A percentile compares a stretch with the other conserved stretches of the same genome.
phyloP scores from a whole-genome alignment of 2,113 vertebrate genomes.

The Spea bombifrons region DNA sequence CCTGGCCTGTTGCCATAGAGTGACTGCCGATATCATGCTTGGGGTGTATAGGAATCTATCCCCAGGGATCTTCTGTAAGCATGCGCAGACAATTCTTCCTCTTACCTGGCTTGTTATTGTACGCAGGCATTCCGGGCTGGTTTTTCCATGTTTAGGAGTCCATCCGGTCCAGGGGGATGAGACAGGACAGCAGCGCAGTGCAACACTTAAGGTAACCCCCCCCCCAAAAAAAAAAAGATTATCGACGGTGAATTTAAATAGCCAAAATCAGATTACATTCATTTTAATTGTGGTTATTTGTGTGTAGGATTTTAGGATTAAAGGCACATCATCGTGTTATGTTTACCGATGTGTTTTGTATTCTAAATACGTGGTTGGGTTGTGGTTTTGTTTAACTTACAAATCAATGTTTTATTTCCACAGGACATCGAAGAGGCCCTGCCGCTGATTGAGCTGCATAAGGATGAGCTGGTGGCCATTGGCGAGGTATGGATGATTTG shows the following conservation, averaged over 20 bases:
- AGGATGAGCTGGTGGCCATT: conserved; percentile 82
- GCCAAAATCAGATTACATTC: too few relatives aligned
- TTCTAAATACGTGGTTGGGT: too few relatives aligned
- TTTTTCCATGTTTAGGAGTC: conserved; percentile 85
- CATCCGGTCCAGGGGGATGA: conserved; percentile 83
- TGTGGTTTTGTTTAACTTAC: neutral
- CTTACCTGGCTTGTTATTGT: neutral
- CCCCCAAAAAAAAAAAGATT: too few relatives aligned
- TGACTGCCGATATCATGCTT: too few relatives aligned
- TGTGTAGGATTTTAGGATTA: too few relatives aligned
- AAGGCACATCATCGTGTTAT: too few relatives aligned
- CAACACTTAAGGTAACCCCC: conserved; percentile 71
- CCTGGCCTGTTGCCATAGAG: too few relatives aligned
- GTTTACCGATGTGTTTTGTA: too few relatives aligned
- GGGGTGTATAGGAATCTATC: too few relatives aligned
- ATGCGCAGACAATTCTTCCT: too few relatives aligned
- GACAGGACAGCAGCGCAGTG: conserved; percentile 72
- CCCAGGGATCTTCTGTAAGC: too few relatives aligned
- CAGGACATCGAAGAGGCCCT: conserved; percentile 88
- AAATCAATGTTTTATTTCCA: conserved; percentile 11
- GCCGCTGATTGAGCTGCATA: conserved; percentile 84
- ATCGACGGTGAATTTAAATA: neutral
- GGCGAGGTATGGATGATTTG: conserved; percentile 79
- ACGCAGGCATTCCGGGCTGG: conserved; percentile 77
- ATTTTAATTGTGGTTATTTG: too few relatives aligned